Evolutionary conservation across 35 echinoderm and acorn worm genomes (phyloP).

Genomic region (Lytechinus variegatus): DNA sequence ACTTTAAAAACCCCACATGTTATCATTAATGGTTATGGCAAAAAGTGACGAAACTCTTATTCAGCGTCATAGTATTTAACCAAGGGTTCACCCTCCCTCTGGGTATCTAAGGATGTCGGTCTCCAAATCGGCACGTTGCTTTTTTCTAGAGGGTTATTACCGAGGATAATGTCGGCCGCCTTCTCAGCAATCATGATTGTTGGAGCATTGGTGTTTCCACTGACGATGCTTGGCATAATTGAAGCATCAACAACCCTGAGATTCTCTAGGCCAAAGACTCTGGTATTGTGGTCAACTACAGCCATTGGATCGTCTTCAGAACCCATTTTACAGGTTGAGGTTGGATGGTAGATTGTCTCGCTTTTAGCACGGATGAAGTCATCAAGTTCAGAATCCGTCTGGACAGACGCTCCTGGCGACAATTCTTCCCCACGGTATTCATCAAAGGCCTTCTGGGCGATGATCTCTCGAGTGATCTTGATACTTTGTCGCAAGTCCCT

Average conservation of each 20-base stretch:
- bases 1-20: too few relatives aligned
- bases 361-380: conserved; percentile 65
- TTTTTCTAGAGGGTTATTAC: background rate
- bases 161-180: too few relatives aligned
- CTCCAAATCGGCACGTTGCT: background rate
- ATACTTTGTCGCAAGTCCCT: conserved; percentile 79
- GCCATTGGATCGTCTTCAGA: conserved; percentile 84
- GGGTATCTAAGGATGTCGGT: background rate
- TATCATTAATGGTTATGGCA: too few relatives aligned
- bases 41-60: too few relatives aligned
- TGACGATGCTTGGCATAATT: conserved; percentile 31
- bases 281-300: conserved; percentile 73
- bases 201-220: conserved; percentile 89
- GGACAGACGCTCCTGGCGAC: conserved; percentile 66
- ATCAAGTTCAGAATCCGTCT: conserved; percentile 76
- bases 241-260: too few relatives aligned
- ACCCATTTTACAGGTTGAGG: conserved; percentile 93
- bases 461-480: conserved; percentile 66
- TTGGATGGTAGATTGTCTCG: conserved; percentile 88
- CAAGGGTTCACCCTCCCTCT: background rate
- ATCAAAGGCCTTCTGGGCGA: conserved; percentile 51
- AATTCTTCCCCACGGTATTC: conserved; percentile 77
- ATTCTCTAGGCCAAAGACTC: conserved; percentile 27
- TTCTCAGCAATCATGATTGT: conserved; percentile 98
- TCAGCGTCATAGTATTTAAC: background rate